Evolutionary conservation across 2,888 invertebrate species (phyloP).

Genomic region (Cataglyphis cursor): DNA sequence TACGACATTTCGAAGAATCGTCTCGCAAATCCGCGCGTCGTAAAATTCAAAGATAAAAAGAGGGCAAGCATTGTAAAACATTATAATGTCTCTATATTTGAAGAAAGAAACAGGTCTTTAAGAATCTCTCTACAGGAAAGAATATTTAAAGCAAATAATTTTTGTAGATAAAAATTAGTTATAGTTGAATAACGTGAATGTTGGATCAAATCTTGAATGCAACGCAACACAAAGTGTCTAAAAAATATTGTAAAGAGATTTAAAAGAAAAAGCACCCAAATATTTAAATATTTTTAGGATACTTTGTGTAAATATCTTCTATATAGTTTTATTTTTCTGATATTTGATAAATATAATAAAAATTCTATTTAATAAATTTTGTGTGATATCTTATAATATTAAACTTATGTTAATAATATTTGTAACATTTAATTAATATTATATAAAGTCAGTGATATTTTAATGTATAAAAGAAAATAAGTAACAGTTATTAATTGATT

Average conservation of each 20-base stretch:
- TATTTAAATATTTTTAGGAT: not conserved
- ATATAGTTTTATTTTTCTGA: not conserved
- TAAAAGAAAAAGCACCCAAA: not conserved
- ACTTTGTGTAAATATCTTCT: not conserved
- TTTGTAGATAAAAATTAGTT: constrained; percentile 3
- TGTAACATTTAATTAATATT: not conserved
- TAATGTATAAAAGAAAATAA: not conserved
- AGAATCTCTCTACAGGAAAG: not conserved
- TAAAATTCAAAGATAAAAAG: not conserved
- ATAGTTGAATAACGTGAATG: not conserved
- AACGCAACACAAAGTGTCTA: not conserved
- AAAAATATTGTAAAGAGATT: not conserved
- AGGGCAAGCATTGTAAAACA: not conserved
- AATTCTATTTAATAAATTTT: not conserved
- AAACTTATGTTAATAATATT: not conserved
- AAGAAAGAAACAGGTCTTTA: not conserved
- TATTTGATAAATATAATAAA: not conserved
- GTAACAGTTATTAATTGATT: not conserved
- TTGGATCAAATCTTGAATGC: not conserved
- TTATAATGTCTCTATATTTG: not conserved
- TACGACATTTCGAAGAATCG: not conserved
- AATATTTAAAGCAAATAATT: not conserved
- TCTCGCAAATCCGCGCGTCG: not conserved
- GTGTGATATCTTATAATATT: not conserved
- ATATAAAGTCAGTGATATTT: not conserved